Base-by-base conservation (phyloP, 2,797 vertebrate genomes). In the Dromococcyx pavoninus region DNA sequence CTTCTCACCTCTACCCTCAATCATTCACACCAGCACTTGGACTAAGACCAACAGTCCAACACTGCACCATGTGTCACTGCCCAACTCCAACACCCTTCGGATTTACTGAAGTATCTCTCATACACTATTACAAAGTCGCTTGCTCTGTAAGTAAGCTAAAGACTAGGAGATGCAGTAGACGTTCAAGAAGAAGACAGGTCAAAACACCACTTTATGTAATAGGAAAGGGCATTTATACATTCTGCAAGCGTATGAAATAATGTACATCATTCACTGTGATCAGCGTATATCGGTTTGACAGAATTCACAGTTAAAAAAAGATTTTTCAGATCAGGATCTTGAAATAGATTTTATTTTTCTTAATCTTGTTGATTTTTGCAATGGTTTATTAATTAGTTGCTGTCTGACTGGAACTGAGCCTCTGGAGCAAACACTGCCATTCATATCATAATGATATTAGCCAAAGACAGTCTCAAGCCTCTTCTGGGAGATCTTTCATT, bases 261-360 rank as follows among this genome's bases (percentile, higher is more conserved):
- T 0, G 4, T 33, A 43, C 5, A 0, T 25, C 33, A 19, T 37
- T 41, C 33, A 46, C 53, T 1, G 3, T 17, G 19, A 43, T n/a
- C 51, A 73, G 30, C 2, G 0, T 18, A 15, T 21, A 58, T 56
- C 8, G 27, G 33, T 22, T 27, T 33, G 72, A 62, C 32, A 62
- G 48, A 80, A 51, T 2, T 18, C 16, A 67, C 1, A 70, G n/a
- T 24, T 66, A 56, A 76, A 56, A 71, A 35, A 44, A 51, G 13
- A 53, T 3, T 61, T 32, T n/a, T 24, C 48, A 92, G 57, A n/a
- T 46, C 60, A 70, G 30, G 25, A 74, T 17, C 48, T 62, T 82
- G 35, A 22, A 64, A 25, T 51, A 33, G 1, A 54, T 3, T 25
- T 25, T 0, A 2, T 16, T 54, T 58, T 78, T 77, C 44, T 33